Evolutionary conservation across 2,113 vertebrate species (phyloP), one percentile per base, ranked within the genome.

Genomic region (Menura novaehollandiae): DNA sequence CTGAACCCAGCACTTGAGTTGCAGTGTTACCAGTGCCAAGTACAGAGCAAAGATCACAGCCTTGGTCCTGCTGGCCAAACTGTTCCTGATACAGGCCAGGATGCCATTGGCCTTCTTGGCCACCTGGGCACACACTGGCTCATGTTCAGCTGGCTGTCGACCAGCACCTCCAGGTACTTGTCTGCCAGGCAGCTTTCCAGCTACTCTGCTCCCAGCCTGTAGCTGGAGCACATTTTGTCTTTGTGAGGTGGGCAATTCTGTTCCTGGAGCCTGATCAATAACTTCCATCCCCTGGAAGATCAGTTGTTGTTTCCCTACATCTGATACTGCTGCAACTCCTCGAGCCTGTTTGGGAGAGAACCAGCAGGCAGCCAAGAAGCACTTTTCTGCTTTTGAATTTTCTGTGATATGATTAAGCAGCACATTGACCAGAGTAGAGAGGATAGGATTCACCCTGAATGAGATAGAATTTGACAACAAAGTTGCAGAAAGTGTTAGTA

Each of bases 11-110:
- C 6, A 26, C 18, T 35, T 22, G 8, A 47, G 24, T 1, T 41
- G 24, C 9, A 11, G 47, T 6, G 10, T 49, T 14, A 35, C 7
- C 26, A 69, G 7, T 16, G n/a, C 39, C 2, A 0, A 13, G n/a
- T 13, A 13, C 5, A 22, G 9, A n/a, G 26, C 14, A 8, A 7
- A 4, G 18, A 18, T 30, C 53, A 3, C 46, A 60, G 41, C n/a
- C 39, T 20, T 47, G 9, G 2, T 83, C 46, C 63, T 55, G 4
- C 26, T 49, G 62, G 21, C 10, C 24, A 20, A 21, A 9, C 2
- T 1, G 4, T 11, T 55, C 11, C 71, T 62, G 12, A 43, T 11
- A 12, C 41, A 69, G 8, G 4, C 17, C 47, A 32, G 41, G 21
- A 28, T 76, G 41, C 11, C n/a, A 13, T 0, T 19, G 30, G 17